Conservation (phyloP, 1,140 invertebrate species). For the Drosophila funebris region DNA sequence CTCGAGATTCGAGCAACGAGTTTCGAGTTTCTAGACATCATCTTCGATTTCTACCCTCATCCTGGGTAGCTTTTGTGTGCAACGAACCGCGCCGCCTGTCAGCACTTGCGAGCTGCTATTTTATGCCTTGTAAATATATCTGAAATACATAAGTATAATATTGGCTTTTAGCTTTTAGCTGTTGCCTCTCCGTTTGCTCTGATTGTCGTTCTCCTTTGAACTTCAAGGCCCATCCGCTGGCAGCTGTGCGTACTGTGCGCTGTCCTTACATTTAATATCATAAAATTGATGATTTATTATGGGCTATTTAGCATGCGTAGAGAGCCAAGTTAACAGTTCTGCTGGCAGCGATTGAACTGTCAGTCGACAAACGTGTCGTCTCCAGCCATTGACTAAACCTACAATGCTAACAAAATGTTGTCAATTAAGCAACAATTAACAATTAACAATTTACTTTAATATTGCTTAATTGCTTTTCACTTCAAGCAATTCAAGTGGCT, state of each 20-base stretch:
- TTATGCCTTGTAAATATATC: constrained; percentile 44
- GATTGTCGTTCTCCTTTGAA: constrained; percentile 69
- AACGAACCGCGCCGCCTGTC: constrained; percentile 42
- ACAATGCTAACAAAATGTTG: too few species aligned
- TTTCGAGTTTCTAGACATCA: too few species aligned
- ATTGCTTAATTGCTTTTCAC: too few species aligned
- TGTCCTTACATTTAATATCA: constrained; percentile 31
- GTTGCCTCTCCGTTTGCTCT: constrained; percentile 39
- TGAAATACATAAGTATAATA: constrained; percentile 23
- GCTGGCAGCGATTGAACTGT: constrained; percentile 29
- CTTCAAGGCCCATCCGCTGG: constrained; percentile 44
- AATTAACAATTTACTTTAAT: too few species aligned
- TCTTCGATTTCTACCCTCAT: constrained; percentile 33
- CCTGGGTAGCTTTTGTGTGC: constrained; percentile 14
- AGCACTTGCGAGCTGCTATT: constrained; percentile 60
- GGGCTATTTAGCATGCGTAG: constrained; percentile 32
- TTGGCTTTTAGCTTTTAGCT: constrained; percentile 39
- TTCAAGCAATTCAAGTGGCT: too few species aligned
- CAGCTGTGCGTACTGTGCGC: constrained; percentile 11
- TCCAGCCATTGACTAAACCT: too few species aligned
- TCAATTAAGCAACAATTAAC: too few species aligned
- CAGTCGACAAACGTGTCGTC: too few species aligned
- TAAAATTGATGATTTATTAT: constrained; percentile 47
- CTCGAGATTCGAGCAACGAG: too few species aligned
- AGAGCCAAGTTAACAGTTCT: constrained; percentile 7